Evolutionary conservation across 37 sponge, comb jelly and placozoan genomes (phyloP).

Genomic region (Theonella swinhoei): DNA sequence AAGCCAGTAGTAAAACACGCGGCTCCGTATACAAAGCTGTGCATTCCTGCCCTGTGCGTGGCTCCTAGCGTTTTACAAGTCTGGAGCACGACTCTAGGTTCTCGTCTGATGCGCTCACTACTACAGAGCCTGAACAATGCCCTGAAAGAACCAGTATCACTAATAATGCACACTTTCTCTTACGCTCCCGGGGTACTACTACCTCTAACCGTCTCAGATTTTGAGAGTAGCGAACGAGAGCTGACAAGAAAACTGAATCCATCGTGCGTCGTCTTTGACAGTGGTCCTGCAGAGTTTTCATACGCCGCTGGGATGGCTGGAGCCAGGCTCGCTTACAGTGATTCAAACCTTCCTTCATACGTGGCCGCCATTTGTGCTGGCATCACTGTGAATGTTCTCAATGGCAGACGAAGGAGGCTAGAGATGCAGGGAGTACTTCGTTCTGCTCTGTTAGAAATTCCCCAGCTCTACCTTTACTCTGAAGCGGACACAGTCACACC

Average conservation of each 20-base stretch:
- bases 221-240: background rate
- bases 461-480: conserved; percentile 68
- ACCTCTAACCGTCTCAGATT: conserved; percentile 5
- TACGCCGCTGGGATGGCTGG: conserved; percentile 48
- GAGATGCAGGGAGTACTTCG: conserved; percentile 11
- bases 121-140: conserved; percentile 6
- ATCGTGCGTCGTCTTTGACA: conserved; percentile 59
- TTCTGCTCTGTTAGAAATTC: conserved; percentile 11
- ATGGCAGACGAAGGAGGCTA: conserved; percentile 30
- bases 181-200: conserved; percentile 21
- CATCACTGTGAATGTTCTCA: background rate
- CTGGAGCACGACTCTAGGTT: conserved; percentile 28
- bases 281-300: conserved; percentile 56
- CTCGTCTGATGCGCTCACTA: background rate
- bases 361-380: conserved; percentile 8
- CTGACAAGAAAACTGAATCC: conserved; percentile 12
- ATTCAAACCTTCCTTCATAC: background rate
- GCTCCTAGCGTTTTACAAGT: conserved; percentile 24
- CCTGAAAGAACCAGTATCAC: background rate
- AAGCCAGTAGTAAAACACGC: conserved; percentile 43
- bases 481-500: conserved; percentile 39
- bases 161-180: conserved; percentile 55
- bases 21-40: conserved; percentile 36
- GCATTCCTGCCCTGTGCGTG: conserved; percentile 38
- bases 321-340: conserved; percentile 51